Evolutionary conservation across 2,888 invertebrate genomes (phyloP).

Genomic region (Amblyjoppa proteus): DNA sequence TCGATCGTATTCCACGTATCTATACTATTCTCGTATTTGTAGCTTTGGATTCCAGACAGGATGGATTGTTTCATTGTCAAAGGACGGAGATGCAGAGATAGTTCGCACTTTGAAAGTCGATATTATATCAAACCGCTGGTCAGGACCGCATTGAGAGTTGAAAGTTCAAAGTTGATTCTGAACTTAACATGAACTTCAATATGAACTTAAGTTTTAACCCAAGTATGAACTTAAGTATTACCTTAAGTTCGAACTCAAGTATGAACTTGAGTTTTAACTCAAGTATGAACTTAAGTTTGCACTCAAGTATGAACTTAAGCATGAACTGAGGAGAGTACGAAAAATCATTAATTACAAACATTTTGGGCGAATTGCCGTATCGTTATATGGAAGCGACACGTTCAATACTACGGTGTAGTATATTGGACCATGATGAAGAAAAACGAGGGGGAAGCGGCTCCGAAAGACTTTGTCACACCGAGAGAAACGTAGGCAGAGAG

Average conservation of each 20-base stretch:
- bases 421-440: neutral
- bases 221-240: neutral
- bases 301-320: neutral
- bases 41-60: neutral
- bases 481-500: constrained; percentile 7
- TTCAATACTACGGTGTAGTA: too few relatives aligned
- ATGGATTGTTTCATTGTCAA: neutral
- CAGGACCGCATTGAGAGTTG: neutral
- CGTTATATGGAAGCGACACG: too few relatives aligned
- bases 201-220: neutral
- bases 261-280: too few relatives aligned
- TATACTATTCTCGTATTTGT: neutral
- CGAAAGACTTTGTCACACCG: neutral
- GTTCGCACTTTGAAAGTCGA: neutral
- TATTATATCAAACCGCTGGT: neutral
- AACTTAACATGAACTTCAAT: neutral
- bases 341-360: too few relatives aligned
- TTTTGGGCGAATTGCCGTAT: too few relatives aligned
- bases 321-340: neutral
- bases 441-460: neutral
- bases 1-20: constrained; percentile 21
- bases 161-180: neutral
- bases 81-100: neutral
- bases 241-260: neutral
- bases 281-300: too few relatives aligned